Percentiles rank a stretch among this genome's conserved stretches.
phyloP scores from a whole-genome alignment of 2,113 vertebrate species.

The Coptodon bakossiorum region DNA sequence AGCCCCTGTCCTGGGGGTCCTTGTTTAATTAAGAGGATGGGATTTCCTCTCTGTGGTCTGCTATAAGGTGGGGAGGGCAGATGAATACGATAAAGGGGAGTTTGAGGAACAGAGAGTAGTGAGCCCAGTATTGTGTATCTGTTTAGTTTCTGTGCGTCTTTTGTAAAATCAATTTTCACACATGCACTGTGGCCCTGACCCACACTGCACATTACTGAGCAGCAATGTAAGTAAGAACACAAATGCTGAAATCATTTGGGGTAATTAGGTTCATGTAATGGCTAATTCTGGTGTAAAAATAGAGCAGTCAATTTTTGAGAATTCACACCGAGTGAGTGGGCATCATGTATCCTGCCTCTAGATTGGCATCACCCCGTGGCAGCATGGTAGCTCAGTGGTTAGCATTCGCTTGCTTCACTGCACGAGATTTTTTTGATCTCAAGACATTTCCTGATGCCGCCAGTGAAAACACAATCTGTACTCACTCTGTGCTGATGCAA shows the following conservation, averaged over 20 bases:
- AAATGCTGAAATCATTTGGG: background rate
- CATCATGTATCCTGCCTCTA: background rate
- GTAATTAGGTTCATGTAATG: background rate
- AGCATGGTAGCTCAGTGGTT: background rate
- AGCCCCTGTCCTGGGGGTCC: constrained; percentile 52
- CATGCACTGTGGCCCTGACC: background rate
- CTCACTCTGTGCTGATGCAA: background rate
- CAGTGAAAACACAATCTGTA: background rate
- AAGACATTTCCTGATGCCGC: background rate
- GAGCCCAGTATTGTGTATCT: background rate
- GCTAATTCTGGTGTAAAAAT: background rate
- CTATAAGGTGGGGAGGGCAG: constrained; percentile 12
- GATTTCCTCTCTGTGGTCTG: constrained; percentile 42
- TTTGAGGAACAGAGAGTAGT: background rate
- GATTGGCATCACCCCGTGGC: background rate
- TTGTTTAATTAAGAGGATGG: constrained; percentile 73
- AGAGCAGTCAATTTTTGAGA: background rate
- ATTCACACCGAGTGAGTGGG: background rate
- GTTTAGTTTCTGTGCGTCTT: background rate
- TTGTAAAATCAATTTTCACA: background rate
- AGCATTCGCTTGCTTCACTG: background rate
- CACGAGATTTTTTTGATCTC: background rate
- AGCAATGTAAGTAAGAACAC: background rate
- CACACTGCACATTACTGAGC: background rate
- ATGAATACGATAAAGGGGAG: background rate